phyloP scores from a whole-genome alignment of 2,113 vertebrate genomes.

The Entelurus aequoreus region DNA sequence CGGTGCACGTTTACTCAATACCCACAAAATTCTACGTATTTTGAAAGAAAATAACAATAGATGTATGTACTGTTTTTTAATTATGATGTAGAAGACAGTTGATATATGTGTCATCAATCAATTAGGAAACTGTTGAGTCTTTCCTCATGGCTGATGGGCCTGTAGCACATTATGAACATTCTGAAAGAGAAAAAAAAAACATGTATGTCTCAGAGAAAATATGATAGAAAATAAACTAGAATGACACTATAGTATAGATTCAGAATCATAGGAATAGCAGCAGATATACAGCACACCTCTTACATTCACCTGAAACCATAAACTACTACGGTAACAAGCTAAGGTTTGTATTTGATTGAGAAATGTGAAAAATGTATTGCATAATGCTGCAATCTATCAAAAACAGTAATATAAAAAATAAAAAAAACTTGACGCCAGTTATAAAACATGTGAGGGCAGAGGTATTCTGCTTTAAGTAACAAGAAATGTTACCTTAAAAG shows the following conservation, averaged over 20 bases:
- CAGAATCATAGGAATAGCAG: neutral
- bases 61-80: neutral
- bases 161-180: slow-evolving; percentile 51
- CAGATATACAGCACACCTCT: too few relatives aligned
- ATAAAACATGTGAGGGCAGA: too few relatives aligned
- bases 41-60: neutral
- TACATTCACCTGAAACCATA: too few relatives aligned
- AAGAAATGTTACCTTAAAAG: too few relatives aligned
- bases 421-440: too few relatives aligned
- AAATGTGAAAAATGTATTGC: too few relatives aligned
- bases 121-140: slow-evolving; percentile 15
- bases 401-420: too few relatives aligned
- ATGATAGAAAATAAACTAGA: neutral
- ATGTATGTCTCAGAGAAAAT: neutral
- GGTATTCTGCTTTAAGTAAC: too few relatives aligned
- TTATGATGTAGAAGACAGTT: neutral
- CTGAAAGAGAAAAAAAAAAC: slow-evolving; percentile 30
- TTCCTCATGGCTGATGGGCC: slow-evolving; percentile 10
- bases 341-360: too few relatives aligned
- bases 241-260: neutral
- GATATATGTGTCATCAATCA: slow-evolving; percentile 1
- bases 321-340: too few relatives aligned
- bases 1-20: too few relatives aligned
- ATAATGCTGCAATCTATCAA: too few relatives aligned
- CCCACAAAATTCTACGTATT: neutral